phyloP scores from a whole-genome alignment of 1,140 invertebrate genomes.

The Tetramorium parvispinum region DNA sequence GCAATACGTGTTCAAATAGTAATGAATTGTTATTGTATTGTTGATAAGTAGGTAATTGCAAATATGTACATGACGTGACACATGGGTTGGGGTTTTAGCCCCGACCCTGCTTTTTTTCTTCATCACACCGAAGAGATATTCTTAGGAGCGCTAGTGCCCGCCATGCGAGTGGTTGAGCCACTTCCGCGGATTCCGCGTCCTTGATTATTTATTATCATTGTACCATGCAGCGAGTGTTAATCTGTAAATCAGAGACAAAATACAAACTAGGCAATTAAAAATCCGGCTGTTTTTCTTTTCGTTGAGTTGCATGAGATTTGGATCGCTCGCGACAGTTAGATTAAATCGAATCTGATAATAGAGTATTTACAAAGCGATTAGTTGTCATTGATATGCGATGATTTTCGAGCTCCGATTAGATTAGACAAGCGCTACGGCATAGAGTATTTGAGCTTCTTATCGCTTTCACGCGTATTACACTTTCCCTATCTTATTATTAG shows the following conservation, averaged over 20 bases:
- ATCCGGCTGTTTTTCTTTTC: constrained; percentile 50
- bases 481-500: background rate
- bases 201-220: constrained; percentile 76
- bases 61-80: constrained; percentile 72
- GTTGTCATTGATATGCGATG: background rate
- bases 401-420: constrained; percentile 27
- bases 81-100: constrained; percentile 41
- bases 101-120: constrained; percentile 45
- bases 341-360: background rate
- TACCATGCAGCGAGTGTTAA: constrained; percentile 49
- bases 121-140: constrained; percentile 66
- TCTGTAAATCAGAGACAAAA: constrained; percentile 66
- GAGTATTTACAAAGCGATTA: constrained; percentile 11
- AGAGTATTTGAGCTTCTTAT: background rate
- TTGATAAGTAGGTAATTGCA: constrained; percentile 80
- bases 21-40: constrained; percentile 81
- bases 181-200: constrained; percentile 42
- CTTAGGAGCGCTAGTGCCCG: constrained; percentile 33
- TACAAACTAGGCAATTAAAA: constrained; percentile 69
- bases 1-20: constrained; percentile 75
- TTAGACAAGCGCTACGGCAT: background rate
- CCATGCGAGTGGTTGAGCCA: constrained; percentile 63
- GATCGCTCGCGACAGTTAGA: background rate
- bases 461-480: background rate
- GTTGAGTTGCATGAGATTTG: background rate